Conservation (phyloP, 2,113 vertebrate genomes). For the Bettongia penicillata region DNA sequence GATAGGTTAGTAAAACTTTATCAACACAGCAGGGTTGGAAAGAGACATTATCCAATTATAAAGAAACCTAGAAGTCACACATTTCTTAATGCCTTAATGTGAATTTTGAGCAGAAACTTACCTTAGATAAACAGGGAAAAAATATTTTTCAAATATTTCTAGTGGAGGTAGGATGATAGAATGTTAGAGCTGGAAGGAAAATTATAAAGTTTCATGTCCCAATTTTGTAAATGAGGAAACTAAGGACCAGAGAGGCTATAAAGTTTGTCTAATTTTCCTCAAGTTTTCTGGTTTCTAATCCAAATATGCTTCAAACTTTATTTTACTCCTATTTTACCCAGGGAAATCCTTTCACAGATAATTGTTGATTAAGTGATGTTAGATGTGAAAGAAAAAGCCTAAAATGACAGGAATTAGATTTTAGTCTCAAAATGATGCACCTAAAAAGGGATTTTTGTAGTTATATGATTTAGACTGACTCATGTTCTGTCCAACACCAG, state of each 20-base stretch:
- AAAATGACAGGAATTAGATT: conserved; percentile 3
- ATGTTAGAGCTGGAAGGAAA: not conserved
- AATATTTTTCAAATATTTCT: not conserved
- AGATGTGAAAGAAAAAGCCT: not conserved
- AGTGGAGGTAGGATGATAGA: not conserved
- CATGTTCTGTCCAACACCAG: not conserved
- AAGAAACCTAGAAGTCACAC: not conserved
- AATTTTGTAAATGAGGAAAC: not conserved
- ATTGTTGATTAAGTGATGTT: not conserved
- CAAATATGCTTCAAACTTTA: not conserved
- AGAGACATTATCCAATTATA: not conserved
- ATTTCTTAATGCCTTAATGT: not conserved
- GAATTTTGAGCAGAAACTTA: not conserved
- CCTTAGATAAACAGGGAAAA: not conserved
- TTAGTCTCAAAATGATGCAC: conserved; percentile 7
- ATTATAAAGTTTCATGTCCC: not conserved
- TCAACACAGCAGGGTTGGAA: not conserved
- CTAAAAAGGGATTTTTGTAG: not conserved
- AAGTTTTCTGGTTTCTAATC: not conserved
- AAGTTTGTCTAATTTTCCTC: not conserved
- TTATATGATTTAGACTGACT: conserved; percentile 31
- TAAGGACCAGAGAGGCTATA: not conserved
- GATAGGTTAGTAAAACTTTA: not conserved
- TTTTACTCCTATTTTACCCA: not conserved
- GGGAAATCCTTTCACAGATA: not conserved